Evolutionary conservation across 2,113 vertebrate species (phyloP).

Genomic region (Zapornia atra): DNA sequence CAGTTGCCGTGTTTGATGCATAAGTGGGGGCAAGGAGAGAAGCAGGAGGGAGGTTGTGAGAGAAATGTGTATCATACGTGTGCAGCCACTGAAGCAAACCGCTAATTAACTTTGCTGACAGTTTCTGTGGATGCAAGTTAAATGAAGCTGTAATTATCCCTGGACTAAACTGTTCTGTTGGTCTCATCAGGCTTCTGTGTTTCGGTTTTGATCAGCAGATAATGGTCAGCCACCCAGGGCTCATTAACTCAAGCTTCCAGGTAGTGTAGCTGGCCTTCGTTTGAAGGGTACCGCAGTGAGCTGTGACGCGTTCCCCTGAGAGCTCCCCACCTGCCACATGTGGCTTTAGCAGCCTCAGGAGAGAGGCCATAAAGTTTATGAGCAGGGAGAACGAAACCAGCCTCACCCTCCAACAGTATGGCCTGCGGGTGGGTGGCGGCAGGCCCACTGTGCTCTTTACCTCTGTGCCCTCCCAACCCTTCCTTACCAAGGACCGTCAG

Average conservation of each 20-base stretch:
- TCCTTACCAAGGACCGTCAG: not conserved
- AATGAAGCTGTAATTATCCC: not conserved
- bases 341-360: not conserved
- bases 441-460: not conserved
- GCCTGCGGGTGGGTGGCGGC: not conserved
- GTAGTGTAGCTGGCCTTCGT: fast-evolving
- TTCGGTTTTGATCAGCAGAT: not conserved
- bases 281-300: not conserved
- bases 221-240: not conserved
- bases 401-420: not conserved
- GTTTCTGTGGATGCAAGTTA: not conserved
- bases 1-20: not conserved
- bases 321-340: not conserved
- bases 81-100: not conserved
- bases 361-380: not conserved
- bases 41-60: not conserved
- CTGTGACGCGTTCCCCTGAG: fast-evolving
- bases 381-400: not conserved
- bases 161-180: not conserved
- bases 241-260: not conserved
- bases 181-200: not conserved
- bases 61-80: not conserved
- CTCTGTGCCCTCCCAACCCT: not conserved
- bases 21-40: not conserved
- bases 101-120: not conserved